phyloP scores from a whole-genome alignment of 1,140 invertebrate species.

The Drosophila parvula region DNA sequence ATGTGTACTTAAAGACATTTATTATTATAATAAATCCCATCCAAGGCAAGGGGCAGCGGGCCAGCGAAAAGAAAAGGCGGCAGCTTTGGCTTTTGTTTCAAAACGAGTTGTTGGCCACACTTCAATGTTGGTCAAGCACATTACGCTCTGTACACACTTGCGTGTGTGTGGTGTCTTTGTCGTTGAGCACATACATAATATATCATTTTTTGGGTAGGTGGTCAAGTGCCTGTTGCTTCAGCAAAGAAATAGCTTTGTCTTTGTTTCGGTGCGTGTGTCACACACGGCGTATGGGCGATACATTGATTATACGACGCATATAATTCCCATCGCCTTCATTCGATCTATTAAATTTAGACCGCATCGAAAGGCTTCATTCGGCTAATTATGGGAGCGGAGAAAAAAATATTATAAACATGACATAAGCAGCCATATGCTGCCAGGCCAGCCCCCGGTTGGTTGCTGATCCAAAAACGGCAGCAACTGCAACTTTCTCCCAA shows the following conservation, averaged over 20 bases:
- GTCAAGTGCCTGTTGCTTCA: constrained; percentile 51
- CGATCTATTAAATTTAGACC: constrained; percentile 36
- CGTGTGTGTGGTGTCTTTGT: constrained; percentile 14
- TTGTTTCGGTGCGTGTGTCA: constrained; percentile 52
- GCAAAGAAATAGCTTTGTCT: constrained; percentile 19
- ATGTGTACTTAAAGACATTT: constrained; percentile 40
- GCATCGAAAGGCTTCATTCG: constrained; percentile 26
- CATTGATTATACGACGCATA: constrained; percentile 63
- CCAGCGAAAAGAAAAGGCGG: constrained; percentile 48
- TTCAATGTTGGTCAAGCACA: constrained; percentile 78
- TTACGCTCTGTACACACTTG: constrained; percentile 51
- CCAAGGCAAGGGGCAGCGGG: constrained; percentile 19
- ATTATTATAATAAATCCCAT: constrained; percentile 59
- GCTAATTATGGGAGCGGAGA: constrained; percentile 46
- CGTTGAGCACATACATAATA: constrained; percentile 28
- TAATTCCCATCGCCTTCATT: constrained; percentile 1
- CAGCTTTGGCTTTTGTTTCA: constrained; percentile 71
- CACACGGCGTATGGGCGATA: constrained; percentile 74
- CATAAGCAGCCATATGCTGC: constrained; percentile 46
- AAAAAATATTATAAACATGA: constrained; percentile 58
- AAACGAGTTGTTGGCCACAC: constrained; percentile 66
- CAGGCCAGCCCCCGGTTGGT: constrained; percentile 13
- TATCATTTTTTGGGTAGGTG: constrained; percentile 57
- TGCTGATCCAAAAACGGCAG: constrained; percentile 40
- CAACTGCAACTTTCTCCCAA: constrained; percentile 58